Evolutionary conservation across 1,140 invertebrate species (phyloP).

Genomic region (Solenopsis fugax): DNA sequence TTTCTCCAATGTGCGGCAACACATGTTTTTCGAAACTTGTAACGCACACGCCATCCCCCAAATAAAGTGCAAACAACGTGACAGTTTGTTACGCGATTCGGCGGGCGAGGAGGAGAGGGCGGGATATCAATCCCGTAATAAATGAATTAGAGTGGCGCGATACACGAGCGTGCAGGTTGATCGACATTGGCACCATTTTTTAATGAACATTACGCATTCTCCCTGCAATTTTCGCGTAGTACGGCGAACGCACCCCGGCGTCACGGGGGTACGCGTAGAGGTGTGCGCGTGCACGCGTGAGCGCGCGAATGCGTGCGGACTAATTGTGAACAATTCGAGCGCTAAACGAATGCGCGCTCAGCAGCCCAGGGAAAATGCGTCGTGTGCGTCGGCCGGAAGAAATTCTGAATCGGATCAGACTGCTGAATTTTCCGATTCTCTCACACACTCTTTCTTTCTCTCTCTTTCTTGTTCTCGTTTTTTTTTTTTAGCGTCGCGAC

Average conservation of each 20-base stretch:
- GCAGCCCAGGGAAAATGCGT: slow-evolving; percentile 69
- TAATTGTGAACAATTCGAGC: slow-evolving; percentile 74
- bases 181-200: slow-evolving; percentile 8
- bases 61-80: slow-evolving; percentile 13
- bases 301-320: slow-evolving; percentile 42
- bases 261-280: background rate
- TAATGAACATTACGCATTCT: slow-evolving; percentile 41
- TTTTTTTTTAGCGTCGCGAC: slow-evolving; percentile 42
- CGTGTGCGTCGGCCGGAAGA: slow-evolving; percentile 72
- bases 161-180: background rate
- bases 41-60: background rate
- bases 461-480: too few relatives aligned
- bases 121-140: slow-evolving; percentile 22
- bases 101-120: background rate
- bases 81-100: slow-evolving; percentile 16
- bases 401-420: slow-evolving; percentile 73
- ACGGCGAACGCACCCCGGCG: background rate
- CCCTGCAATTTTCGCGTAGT: slow-evolving; percentile 4
- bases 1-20: background rate
- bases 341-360: slow-evolving; percentile 71
- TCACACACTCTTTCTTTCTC: background rate
- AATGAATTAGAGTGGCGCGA: slow-evolving; percentile 33
- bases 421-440: slow-evolving; percentile 56
- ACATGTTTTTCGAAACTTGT: background rate
- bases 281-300: slow-evolving; percentile 3